Conservation (phyloP, 2,888 invertebrate species). For the Parapristionchus giblindavisi region DNA sequence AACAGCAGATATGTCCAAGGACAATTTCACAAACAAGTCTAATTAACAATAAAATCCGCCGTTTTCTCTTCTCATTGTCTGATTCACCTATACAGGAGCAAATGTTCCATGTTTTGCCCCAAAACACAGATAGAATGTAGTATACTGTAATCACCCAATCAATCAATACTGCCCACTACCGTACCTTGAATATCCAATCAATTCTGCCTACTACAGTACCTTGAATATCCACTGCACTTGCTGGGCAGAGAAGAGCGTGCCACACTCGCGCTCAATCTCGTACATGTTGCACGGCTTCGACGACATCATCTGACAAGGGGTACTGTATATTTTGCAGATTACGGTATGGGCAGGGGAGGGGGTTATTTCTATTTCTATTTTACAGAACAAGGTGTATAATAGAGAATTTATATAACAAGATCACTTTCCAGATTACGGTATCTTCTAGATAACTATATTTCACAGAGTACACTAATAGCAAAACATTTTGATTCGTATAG, state of each 20-base stretch:
- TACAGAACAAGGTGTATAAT: no score
- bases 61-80: not conserved
- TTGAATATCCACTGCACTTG: slow-evolving; percentile 28
- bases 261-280: slow-evolving; percentile 30
- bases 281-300: slow-evolving; percentile 5
- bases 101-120: not conserved
- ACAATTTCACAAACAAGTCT: not conserved
- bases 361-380: no score
- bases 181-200: not conserved
- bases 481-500: no score
- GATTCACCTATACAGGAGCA: not conserved
- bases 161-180: not conserved
- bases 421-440: no score
- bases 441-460: no score
- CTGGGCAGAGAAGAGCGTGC: slow-evolving; percentile 29
- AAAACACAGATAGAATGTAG: not conserved
- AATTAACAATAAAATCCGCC: not conserved
- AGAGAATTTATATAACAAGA: no score
- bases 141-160: not conserved
- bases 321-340: no score
- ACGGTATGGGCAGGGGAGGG: no score
- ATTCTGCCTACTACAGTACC: slow-evolving; percentile 32
- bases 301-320: slow-evolving; percentile 13
- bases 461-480: no score
- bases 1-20: no score